phyloP scores from a whole-genome alignment of 1,140 invertebrate species.

The Bombus breviceps region DNA sequence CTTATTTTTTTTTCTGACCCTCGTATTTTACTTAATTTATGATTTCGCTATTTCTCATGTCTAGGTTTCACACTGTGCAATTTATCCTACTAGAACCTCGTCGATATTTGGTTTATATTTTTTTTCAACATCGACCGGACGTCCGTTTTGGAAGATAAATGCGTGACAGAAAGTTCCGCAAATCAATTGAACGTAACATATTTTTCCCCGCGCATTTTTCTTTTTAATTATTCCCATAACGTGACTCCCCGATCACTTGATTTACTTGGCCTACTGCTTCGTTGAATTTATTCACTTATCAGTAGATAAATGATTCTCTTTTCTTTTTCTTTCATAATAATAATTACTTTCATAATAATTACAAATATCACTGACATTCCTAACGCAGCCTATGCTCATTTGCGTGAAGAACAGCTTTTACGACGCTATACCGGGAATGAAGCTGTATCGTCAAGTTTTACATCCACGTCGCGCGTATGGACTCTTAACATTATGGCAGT shows the following conservation, averaged over 20 bases:
- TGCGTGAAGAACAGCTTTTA: not conserved
- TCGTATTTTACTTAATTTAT: not conserved
- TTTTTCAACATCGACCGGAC: not conserved
- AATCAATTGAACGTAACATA: not conserved
- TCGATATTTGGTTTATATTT: not conserved
- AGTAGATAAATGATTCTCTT: not conserved
- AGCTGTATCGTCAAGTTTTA: constrained; percentile 22
- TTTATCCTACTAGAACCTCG: not conserved
- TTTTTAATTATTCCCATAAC: constrained; percentile 1
- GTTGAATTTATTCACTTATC: not conserved
- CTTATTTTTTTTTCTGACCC: not conserved
- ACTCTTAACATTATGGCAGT: not conserved
- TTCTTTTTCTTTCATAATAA: no score
- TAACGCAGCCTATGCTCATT: not conserved
- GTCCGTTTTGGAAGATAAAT: not conserved
- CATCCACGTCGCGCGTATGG: not conserved
- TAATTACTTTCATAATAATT: no score
- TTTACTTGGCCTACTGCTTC: not conserved
- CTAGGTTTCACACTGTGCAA: not conserved
- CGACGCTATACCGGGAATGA: not conserved
- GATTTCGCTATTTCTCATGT: not conserved
- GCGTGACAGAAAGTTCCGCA: not conserved
- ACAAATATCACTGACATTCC: not conserved
- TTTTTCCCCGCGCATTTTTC: not conserved
- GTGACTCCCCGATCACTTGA: not conserved